Evolutionary conservation across 1,140 invertebrate species (phyloP), one percentile per base, ranked within the genome.

Genomic region (Callitettix versicolor): DNA sequence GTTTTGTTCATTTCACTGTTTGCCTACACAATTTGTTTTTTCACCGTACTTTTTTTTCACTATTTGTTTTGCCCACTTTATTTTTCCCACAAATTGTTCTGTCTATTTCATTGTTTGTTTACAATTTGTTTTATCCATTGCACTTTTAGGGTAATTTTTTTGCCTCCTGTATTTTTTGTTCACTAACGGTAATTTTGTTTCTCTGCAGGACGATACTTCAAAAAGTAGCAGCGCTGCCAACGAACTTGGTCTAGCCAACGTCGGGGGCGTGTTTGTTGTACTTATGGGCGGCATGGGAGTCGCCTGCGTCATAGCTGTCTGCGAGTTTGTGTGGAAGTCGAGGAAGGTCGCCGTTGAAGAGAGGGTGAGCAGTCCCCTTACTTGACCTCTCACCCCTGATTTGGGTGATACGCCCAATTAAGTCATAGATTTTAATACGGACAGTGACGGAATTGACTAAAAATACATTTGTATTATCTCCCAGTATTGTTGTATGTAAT

Each of bases 211-310:
- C 59, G 86, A 90, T 60, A 82, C 81, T 38, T 85, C 83, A n/a
- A 89, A 90, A 68, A 85, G 82, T 17, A 86, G 82, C 58, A 88
- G 85, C 58, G 82, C 86, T 1, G 87, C 87, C 18, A 89, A 88
- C 69, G 87, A 89, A 71, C 71, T 90, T 54, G 88, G 89, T 9
- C 72, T 97, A 59, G 88, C 88, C 11, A 95, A 95, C 68, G 91
- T 96, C 34, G 91, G 92, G 44, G 93, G 94, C 2, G 93, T 97
- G 1, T 98, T 96, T 69, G 89, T 96, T 0, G 91, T 96, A 0
- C 76, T 98, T 17, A 86, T 94, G 76, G 88, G 85, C 30, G 90
- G 90, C 9, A 90, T 91, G 84, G 86, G 85, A 7, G 82, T 91
- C 18, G 88, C 88, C 3, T 89, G 87, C 65, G 84, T 91, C 53